A percentile compares a stretch with the other conserved stretches of the same genome.
phyloP scores from a whole-genome alignment of 2,797 vertebrate species.

The Bufotes viridis region DNA sequence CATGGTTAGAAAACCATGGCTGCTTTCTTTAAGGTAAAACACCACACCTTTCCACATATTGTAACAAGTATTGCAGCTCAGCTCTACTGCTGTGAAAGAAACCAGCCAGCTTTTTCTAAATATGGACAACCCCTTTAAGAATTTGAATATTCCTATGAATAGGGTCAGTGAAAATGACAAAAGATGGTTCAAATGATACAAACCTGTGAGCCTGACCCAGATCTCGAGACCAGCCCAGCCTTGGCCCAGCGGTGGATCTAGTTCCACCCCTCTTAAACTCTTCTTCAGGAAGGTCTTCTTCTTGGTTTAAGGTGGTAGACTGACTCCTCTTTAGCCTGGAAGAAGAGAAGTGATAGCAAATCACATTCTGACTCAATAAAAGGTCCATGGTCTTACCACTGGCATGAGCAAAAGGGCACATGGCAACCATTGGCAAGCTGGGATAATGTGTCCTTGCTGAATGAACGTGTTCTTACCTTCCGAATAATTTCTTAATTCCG shows the following conservation, averaged over 20 bases:
- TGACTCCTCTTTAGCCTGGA: slow-evolving; percentile 91
- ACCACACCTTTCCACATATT: no score
- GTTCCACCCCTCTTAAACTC: slow-evolving; percentile 97
- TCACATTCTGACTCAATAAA: background rate
- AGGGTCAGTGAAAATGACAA: background rate
- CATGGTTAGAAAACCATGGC: no score
- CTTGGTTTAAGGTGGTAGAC: slow-evolving; percentile 93
- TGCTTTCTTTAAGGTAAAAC: no score
- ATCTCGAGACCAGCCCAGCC: slow-evolving; percentile 96
- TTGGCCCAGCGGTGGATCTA: slow-evolving; percentile 91
- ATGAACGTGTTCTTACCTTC: slow-evolving; percentile 81
- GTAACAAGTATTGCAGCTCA: no score
- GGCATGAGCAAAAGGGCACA: background rate
- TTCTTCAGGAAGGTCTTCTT: slow-evolving; percentile 87
- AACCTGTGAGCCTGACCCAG: slow-evolving; percentile 85
- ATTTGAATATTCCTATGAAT: background rate
- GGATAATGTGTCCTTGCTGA: no score
- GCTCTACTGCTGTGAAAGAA: no score
- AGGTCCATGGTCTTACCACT: rapidly evolving
- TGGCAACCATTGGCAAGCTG: background rate
- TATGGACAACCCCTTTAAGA: background rate
- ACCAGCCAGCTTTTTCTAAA: no score
- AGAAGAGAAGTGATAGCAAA: background rate
- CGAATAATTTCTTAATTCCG: slow-evolving; percentile 94
- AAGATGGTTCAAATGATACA: slow-evolving; percentile 31